Evolutionary conservation across 2,113 vertebrate genomes (phyloP).

Genomic region (Dermatemys mawii): DNA sequence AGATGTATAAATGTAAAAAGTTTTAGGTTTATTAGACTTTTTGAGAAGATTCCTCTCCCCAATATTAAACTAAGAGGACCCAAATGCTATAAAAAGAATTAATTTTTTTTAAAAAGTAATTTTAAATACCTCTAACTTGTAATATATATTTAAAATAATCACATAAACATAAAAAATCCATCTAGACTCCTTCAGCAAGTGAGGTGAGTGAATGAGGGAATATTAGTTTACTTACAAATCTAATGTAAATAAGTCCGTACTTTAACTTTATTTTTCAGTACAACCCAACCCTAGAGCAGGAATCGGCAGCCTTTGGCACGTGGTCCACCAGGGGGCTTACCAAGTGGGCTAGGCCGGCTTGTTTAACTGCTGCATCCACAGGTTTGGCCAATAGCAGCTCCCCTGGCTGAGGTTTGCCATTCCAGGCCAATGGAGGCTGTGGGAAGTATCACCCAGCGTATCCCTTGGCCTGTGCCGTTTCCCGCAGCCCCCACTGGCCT

Average conservation of each 20-base stretch:
- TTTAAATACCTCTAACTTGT: neutral
- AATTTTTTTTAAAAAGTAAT: neutral
- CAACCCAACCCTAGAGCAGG: no score
- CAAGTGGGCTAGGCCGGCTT: no score
- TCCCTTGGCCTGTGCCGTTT: no score
- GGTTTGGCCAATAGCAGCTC: no score
- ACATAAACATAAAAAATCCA: neutral
- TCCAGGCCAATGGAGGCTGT: no score
- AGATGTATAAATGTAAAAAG: neutral
- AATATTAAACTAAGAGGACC: neutral
- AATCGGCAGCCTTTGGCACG: no score
- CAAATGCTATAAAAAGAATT: neutral
- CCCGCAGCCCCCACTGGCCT: no score
- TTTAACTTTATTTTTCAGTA: no score
- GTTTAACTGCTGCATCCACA: no score
- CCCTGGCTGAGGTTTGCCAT: no score
- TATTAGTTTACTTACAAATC: neutral
- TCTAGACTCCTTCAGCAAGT: fast-evolving
- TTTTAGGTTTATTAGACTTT: neutral
- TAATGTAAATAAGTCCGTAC: fast-evolving
- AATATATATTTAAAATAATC: neutral
- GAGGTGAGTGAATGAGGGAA: neutral
- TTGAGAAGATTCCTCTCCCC: neutral
- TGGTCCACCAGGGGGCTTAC: no score
- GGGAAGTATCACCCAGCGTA: no score